Base-by-base conservation (phyloP, 2,797 vertebrate species). In the Microchirus variegatus region DNA sequence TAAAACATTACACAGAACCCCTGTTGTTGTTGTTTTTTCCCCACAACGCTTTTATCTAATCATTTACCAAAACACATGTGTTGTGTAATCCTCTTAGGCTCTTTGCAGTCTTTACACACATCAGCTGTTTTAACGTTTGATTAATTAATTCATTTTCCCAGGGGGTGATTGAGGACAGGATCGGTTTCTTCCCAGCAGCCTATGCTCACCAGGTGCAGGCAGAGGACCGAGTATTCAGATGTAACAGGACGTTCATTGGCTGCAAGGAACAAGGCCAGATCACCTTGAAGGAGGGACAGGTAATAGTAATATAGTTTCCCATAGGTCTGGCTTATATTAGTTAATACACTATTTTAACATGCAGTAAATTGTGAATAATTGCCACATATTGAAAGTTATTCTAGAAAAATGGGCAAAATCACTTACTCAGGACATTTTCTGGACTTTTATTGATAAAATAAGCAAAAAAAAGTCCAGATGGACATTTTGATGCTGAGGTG, bases 181-280 rank as follows among this genome's bases (percentile, higher is more conserved):
- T 95, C 40, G 97, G 97, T 41, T 98, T 91, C 92, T 99, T 99
- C 84, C 97, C 97, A 67, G 94, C 96, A 70, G 94, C 96, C 72
- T 99, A 95, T 68, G 96, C 96, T 72, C 96, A 98, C 65, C 93
- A 91, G 89, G 87, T 98, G 65, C 93, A 85, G 47, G 81, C 90
- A 0, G 94, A 93, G 11, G 96, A 97, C 80, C 95, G 90, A 72
- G 94, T 98, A 77, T 98, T 95, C 87, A 92, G 93, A 71, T 98
- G 97, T 80, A 89, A 91, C 75, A 94, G 95, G 83, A 96, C 96
- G 0, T 99, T 98, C 88, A 95, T 94, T 9, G 97, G 97, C 72
- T 96, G 95, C 83, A 97, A 97, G 82, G 96, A 98, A 58, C 96
- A 98, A 87, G 96, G 96, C 36, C 97, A 99, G 84, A 96, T 98